Percentiles rank a stretch among this genome's conserved stretches.
phyloP scores from a whole-genome alignment of 2,888 invertebrate genomes.

The Cryptocheilus praepositus region DNA sequence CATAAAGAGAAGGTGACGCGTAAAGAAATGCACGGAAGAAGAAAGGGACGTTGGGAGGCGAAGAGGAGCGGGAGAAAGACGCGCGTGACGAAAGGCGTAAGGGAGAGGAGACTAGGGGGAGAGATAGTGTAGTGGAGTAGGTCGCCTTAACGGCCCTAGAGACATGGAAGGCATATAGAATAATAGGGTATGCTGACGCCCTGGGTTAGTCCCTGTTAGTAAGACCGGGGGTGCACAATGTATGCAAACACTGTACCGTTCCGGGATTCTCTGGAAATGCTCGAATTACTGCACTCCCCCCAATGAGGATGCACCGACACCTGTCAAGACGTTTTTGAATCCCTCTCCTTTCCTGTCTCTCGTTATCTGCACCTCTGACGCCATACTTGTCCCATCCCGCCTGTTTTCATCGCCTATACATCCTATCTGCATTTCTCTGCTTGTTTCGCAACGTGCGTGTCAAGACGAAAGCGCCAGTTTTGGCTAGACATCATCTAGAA shows the following conservation, averaged over 20 bases:
- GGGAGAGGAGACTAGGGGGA: constrained; percentile 21
- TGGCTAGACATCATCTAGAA: no score
- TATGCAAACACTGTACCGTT: constrained; percentile 68
- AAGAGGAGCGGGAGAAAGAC: background rate
- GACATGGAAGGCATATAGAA: constrained; percentile 65
- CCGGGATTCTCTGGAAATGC: constrained; percentile 62
- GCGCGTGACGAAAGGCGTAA: constrained; percentile 35
- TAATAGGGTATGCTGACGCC: constrained; percentile 61
- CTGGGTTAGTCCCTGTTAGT: constrained; percentile 63
- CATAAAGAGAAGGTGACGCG: constrained; percentile 25
- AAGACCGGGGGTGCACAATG: constrained; percentile 64
- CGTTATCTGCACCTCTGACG: no score
- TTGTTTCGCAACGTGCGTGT: background rate
- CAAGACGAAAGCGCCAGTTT: no score
- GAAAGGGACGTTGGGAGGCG: background rate
- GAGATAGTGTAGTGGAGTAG: constrained; percentile 42
- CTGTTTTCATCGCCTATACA: no score
- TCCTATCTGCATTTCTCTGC: background rate
- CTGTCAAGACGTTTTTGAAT: constrained; percentile 36
- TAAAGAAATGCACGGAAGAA: background rate
- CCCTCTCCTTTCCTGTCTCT: constrained; percentile 12
- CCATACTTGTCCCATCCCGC: no score
- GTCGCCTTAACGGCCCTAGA: constrained; percentile 67
- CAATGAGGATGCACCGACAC: constrained; percentile 35
- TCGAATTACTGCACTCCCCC: constrained; percentile 63